Conservation (phyloP, 2,113 vertebrate species). For the Vicugna pacos region DNA sequence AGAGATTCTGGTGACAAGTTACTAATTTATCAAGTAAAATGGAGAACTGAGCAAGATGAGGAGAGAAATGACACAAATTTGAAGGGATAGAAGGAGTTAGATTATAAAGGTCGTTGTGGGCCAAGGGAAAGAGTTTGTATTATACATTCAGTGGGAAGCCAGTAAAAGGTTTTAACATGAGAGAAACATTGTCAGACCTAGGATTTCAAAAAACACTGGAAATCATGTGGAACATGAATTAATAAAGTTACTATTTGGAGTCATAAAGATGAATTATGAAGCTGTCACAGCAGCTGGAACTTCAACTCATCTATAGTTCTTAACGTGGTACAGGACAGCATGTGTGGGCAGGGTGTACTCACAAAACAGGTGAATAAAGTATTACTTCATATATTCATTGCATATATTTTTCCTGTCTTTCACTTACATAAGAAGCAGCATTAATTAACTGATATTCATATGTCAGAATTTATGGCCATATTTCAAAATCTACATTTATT, state of each 20-base stretch:
- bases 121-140: background rate
- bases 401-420: background rate
- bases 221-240: background rate
- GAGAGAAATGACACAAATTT: background rate
- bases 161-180: background rate
- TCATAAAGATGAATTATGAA: background rate
- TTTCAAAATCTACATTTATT: background rate
- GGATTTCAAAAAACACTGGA: background rate
- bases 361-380: background rate
- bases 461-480: background rate
- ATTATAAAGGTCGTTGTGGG: background rate
- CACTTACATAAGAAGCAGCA: background rate
- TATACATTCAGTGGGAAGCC: background rate
- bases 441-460: background rate
- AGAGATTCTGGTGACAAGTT: background rate
- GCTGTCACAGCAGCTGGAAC: background rate
- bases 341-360: background rate
- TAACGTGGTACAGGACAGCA: background rate
- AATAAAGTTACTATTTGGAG: background rate
- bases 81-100: background rate
- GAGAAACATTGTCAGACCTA: background rate
- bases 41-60: background rate
- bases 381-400: background rate
- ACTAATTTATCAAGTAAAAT: background rate
- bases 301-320: background rate